A percentile compares a stretch with the other conserved stretches of the same genome.
Conservation (phyloP, 2,113 vertebrate genomes). For the zebrafish (Danio rerio) region GRCz12tu NC_133179.1:11893501-11894000, state of each 20-base stretch:
- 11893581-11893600: neutral
- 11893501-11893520: too few relatives aligned
- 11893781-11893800: constrained; percentile 38
- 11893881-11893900: constrained; percentile 52
- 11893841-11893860: constrained; percentile 50
- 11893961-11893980: constrained; percentile 41
- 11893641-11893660: too few relatives aligned
- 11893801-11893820: constrained; percentile 26
- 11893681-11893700: neutral
- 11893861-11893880: constrained; percentile 44
- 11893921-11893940: constrained; percentile 57
- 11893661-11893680: too few relatives aligned
- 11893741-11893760: constrained; percentile 9
- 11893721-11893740: neutral
- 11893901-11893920: constrained; percentile 55
- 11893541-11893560: too few relatives aligned
- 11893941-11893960: constrained; percentile 59
- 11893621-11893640: neutral
- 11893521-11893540: too few relatives aligned
- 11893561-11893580: too few relatives aligned
- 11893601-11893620: neutral
- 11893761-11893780: constrained; percentile 34
- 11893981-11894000: constrained; percentile 59
- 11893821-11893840: constrained; percentile 43
- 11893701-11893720: neutral